Evolutionary conservation across 2,113 vertebrate genomes (phyloP).

Genomic region (Clupea harengus): DNA sequence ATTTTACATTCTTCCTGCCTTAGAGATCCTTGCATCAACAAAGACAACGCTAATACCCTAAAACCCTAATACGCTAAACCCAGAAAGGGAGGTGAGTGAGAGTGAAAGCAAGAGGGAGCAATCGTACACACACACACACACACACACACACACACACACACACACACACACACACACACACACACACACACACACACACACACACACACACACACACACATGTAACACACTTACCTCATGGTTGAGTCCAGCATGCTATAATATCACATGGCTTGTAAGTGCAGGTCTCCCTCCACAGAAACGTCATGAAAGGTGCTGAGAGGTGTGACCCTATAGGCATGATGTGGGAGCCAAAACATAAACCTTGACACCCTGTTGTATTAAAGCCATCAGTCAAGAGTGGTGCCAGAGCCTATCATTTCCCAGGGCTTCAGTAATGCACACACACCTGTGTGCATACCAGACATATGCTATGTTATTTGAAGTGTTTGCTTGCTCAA

Average conservation of each 20-base stretch:
- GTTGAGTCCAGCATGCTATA: neutral
- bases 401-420: neutral
- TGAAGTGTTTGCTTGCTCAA: neutral
- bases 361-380: neutral
- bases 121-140: too few species aligned
- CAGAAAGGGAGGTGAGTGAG: conserved; percentile 20
- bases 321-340: neutral
- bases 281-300: neutral
- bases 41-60: conserved; percentile 55
- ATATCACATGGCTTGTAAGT: neutral
- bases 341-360: conserved; percentile 1
- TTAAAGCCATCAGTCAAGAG: neutral
- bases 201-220: neutral
- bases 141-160: neutral
- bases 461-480: neutral
- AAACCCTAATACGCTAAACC: too few species aligned
- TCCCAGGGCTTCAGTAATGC: neutral
- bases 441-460: neutral
- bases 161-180: neutral
- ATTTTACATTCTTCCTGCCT: neutral
- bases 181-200: neutral
- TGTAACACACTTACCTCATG: neutral
- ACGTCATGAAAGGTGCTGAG: neutral
- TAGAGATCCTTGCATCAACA: neutral
- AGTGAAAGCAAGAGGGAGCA: neutral